Evolutionary conservation across 2,113 vertebrate genomes (phyloP), one percentile per base, ranked within the genome.

Genomic region (Vimba vimba): DNA sequence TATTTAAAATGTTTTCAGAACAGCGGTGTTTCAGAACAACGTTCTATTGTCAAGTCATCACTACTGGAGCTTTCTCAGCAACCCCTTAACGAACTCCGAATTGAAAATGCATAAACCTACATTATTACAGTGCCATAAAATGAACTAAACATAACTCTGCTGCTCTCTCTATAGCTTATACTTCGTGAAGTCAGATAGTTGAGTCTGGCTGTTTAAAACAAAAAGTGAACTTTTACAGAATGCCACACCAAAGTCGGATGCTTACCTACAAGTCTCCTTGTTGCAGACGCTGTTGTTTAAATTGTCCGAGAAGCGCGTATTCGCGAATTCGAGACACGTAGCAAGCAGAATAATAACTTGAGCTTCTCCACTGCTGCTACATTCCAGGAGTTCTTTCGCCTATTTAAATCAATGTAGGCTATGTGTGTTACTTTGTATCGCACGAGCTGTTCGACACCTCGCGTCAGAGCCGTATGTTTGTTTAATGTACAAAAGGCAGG

Each of bases 401-500:
- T 3, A 5, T 39, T 59, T 39, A 59, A 73, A 74, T 69, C 27
- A 69, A 55, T 69, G 62, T 69, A 4, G 33, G 3, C 33, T 33
- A 13, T 8, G 19, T 55, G 21, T 33, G 9, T n/a, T 59, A 27
- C 60, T 27, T 2, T 43, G 23, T 39, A 57, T 73, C 68, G 33
- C 30, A 13, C 6, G 76, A 57, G 86, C 78, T 80, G 69, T 62
- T 87, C 68, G 55, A 57, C 82, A 78, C 30, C n/a, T 89, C 79
- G 86, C 50, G 55, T 57, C 55, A 25, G 86, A 71, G 69, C 71
- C 78, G 83, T 88, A 55, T 85, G 86, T 86, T 91, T 91, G 89
- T 87, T 88, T 90, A 87, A 86, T 85, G 87, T 85, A 88, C 88
- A 88, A 88, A 91, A 90, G 87, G 85, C 91, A 92, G 91, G 91